Evolutionary conservation across 2,113 vertebrate genomes (phyloP), one percentile per base, ranked within the genome.

Genomic region (Urocynchramus pylzowi): DNA sequence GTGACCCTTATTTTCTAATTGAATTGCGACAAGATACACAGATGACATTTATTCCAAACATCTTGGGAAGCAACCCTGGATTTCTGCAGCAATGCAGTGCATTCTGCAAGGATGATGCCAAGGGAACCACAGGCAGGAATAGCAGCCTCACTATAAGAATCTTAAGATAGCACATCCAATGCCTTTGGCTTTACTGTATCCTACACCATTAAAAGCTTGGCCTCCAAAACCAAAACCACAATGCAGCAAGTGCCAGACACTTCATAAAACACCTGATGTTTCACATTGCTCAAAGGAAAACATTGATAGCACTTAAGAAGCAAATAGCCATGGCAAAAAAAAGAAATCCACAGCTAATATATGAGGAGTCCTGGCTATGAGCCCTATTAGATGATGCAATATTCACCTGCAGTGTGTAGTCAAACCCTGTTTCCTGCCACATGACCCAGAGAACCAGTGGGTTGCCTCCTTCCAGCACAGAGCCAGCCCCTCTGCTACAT

Each of bases 51-150:
- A 91, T 41, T 59, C 47, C 88, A 90, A 88, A 87, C 33, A 68
- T 52, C 44, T 60, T 54, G 2, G 8, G 83, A 96, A 92, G 76
- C 56, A 84, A 91, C 56, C 13, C 6, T 3, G 71, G 56, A 92
- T 80, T 89, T 95, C 77, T 93, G 50, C 83, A 95, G 90, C 88
- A 80, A 77, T 50, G 64, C 65, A 82, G 74, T 49, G 31, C 64
- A 89, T 87, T 86, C 83, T 93, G 69, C 52, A 86, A 84, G 68
- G 52, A 49, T 20, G 41, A 89, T 78, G 64, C 56, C 79, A 94
- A 84, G 75, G 42, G 44, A 94, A 94, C 35, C 68, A 90, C 19
- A 7, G 52, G 85, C 83, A 87, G 76, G 79, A 94, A 90, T 11
- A 93, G 83, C 44, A 78, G 31, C 57, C 79, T 71, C 23, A 44